phyloP scores from a whole-genome alignment of 2,797 vertebrate species.

The Hippocampus kuda region DNA sequence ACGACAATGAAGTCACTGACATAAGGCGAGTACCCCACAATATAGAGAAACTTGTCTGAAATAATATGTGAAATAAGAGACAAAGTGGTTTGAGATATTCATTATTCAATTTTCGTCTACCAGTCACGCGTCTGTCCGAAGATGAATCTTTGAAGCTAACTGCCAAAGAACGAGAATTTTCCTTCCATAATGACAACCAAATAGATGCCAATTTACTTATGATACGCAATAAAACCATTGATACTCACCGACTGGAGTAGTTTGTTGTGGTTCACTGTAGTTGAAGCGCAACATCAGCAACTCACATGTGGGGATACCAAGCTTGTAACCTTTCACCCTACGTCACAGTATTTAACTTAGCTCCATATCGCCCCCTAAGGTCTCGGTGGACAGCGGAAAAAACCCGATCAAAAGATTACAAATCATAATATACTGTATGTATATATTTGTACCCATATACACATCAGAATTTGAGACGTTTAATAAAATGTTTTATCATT shows the following conservation, averaged over 20 bases:
- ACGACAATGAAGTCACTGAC: no score
- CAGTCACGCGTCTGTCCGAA: background rate
- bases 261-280: background rate
- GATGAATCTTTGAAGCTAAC: background rate
- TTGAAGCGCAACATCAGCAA: slow-evolving; percentile 19
- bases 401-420: background rate
- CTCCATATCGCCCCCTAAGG: slow-evolving; percentile 18
- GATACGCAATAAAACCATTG: background rate
- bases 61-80: background rate
- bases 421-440: background rate
- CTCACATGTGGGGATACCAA: slow-evolving; percentile 29
- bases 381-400: slow-evolving; percentile 8
- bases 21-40: no score
- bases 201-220: background rate
- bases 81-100: background rate
- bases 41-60: background rate
- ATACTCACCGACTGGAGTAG: slow-evolving; percentile 14
- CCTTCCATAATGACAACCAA: background rate
- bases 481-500: no score
- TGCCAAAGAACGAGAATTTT: background rate
- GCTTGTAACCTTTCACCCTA: slow-evolving; percentile 25
- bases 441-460: background rate
- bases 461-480: no score
- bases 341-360: rapidly evolving
- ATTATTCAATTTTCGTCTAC: background rate